Base-by-base conservation (phyloP, 2,888 invertebrate genomes). In the Caenorhabditis imperialis region DNA sequence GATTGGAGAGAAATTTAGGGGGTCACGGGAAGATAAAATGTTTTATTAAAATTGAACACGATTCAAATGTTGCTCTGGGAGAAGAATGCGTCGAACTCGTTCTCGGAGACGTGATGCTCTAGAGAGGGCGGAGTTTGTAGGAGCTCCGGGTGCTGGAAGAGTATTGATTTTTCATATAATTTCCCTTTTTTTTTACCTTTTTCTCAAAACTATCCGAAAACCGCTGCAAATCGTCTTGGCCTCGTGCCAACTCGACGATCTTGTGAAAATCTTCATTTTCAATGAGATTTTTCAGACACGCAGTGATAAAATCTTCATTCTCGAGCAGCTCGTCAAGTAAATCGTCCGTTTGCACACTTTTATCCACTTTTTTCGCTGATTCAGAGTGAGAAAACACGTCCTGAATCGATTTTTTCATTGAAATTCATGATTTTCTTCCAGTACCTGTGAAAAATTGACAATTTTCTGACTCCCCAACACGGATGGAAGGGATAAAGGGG, bases 301-400 rank as follows among this genome's bases (percentile, higher is more conserved):
- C 3, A n/a, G 10, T 4, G 14, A 37, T 14, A 12, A 50, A 35
- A 5, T 12, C 30, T 10, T 35, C 35, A 50, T 50, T 35, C 14
- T 22, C 50, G 6, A 5, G 12, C 22, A 50, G 2, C n/a, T 35
- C 18, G 33, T 50, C 50, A 2, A 37, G 7, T 14, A 35, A 20
- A n/a, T 50, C 50, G 50, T 50, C 50, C 8, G 50, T 50, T 22
- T 50, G 50, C 8, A 35, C 20, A 33, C 35, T 37, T 14, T 10
- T 14, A 20, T 50, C 20, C 2, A 37, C 16, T 4, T 14, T 30
- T 33, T 30, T 22, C 35, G 23, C 27, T 27, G 47, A 27, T 5
- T 22, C 12, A 23, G 44, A 7, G 4, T 18, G 1, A 4, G 44
- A 4, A 7, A 23, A 20, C 8, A 12, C n/a, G n/a, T n/a, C n/a